phyloP scores from a whole-genome alignment of 2,113 vertebrate genomes.

The Actenoides hombroni region DNA sequence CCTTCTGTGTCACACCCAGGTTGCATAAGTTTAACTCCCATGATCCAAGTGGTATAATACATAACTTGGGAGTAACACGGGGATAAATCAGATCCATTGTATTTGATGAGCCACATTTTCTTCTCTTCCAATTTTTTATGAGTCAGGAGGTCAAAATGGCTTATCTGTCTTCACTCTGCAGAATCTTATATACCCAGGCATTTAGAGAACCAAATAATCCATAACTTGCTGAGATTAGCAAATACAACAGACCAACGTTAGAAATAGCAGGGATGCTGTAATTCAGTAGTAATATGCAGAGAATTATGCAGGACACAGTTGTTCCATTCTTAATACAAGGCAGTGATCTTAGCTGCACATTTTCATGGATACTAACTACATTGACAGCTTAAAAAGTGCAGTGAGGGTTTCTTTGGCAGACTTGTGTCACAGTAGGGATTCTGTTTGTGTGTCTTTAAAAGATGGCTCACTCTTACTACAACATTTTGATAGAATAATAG shows the following conservation, averaged over 20 bases:
- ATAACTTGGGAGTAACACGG: neutral
- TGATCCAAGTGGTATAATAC: neutral
- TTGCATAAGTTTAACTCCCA: neutral
- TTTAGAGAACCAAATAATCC: neutral
- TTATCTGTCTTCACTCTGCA: neutral
- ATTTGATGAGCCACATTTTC: neutral
- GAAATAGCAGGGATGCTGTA: neutral
- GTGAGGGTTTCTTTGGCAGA: neutral
- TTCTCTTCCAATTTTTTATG: neutral
- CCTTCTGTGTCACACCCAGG: neutral
- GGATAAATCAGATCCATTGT: neutral
- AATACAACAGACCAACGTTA: neutral
- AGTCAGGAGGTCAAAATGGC: neutral
- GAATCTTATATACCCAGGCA: neutral
- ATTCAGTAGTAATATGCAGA: neutral
- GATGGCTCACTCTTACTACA: neutral
- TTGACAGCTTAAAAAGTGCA: neutral
- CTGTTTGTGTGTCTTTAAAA: neutral
- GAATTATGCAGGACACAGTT: neutral
- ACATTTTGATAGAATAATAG: neutral
- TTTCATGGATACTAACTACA: neutral
- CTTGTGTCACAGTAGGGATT: neutral
- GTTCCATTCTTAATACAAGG: neutral
- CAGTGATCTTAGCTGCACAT: neutral
- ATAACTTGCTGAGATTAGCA: neutral